A percentile compares a stretch with the other conserved stretches of the same genome.
These are phyloP conservation scores for Rhagoletis pomonella DNA, from an alignment of 1,140 invertebrate genomes.

Conservation along the genomic window DNA sequence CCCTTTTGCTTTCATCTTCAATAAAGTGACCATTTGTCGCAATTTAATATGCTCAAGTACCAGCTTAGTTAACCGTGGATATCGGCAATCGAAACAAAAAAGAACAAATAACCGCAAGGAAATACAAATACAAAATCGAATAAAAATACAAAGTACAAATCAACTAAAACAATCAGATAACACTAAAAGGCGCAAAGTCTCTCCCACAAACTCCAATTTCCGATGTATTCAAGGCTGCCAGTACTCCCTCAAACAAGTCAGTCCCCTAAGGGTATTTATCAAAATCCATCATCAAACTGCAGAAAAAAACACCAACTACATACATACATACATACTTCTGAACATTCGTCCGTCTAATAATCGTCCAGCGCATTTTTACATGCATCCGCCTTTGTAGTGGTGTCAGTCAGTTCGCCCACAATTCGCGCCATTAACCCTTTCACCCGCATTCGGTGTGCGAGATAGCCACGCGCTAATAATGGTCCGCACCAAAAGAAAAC, in stretches of 20 bases:
- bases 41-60: slow-evolving; percentile 38
- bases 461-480: not conserved
- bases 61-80: slow-evolving; percentile 4
- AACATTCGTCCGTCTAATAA: not conserved
- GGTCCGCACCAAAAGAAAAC: not conserved
- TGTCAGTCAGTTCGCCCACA: not conserved
- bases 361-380: not conserved
- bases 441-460: not conserved
- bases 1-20: not conserved
- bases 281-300: slow-evolving; percentile 30
- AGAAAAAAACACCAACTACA: not conserved
- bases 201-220: too few relatives aligned
- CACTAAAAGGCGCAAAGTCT: not conserved
- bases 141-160: not conserved
- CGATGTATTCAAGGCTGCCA: not conserved
- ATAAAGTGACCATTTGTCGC: slow-evolving; percentile 36
- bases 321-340: not conserved
- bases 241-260: not conserved
- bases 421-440: slow-evolving; percentile 45
- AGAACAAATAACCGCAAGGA: slow-evolving; percentile 36
- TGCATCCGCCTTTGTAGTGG: not conserved
- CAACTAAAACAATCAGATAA: slow-evolving; percentile 52
- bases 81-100: not conserved
- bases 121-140: not conserved
- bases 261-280: slow-evolving; percentile 45